Base-by-base conservation (phyloP, 2,113 vertebrate species). In the Rousettus leschenaultii region DNA sequence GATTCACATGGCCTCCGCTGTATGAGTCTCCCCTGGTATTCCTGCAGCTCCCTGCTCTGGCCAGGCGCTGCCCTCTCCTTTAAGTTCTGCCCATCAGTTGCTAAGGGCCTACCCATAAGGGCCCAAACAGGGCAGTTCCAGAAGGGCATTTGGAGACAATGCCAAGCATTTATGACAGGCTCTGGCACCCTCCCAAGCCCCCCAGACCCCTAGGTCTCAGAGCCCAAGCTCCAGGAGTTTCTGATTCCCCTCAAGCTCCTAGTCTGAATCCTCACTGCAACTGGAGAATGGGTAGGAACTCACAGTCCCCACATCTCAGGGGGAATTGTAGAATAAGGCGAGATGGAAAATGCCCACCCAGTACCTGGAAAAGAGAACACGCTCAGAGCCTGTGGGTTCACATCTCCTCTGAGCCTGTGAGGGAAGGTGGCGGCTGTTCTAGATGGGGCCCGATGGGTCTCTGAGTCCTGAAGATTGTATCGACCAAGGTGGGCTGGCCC, bases 321-420 rank as follows among this genome's bases (percentile, higher is more conserved):
- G 55, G n/a, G n/a, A 71, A 38, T 15, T 38, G 5, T 1, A 59
- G 68, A 70, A 53, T 38, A 65, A 38, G 40, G 28, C 7, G 61
- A 78, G 53, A 45, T 21, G 2, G 13, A 24, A 86, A 57, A 30
- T 4, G 6, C n/a, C 30, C 7, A 1, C 14, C 43, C 40, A 3
- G 18, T 1, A 2, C 38, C 59, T 40, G 15, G 45, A 38, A 18
- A 61, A 19, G 68, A 66, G n/a, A n/a, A 2, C n/a, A 18, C 0
- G 0, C 28, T 55, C 55, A 0, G 9, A 22, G 26, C 10, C 35
- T 3, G 0, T 0, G 18, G 12, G 21, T 14, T 35, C 33, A 18
- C n/a, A 13, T 4, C 2, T 12, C 9, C 11, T 45, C 14, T 2
- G 15, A 18, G 22, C 30, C 35, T n/a, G 1, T 11, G 10, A 2